Percentiles rank a stretch among this genome's conserved stretches.
phyloP scores from a whole-genome alignment of 2,797 vertebrate species.

The Podargus strigoides region DNA sequence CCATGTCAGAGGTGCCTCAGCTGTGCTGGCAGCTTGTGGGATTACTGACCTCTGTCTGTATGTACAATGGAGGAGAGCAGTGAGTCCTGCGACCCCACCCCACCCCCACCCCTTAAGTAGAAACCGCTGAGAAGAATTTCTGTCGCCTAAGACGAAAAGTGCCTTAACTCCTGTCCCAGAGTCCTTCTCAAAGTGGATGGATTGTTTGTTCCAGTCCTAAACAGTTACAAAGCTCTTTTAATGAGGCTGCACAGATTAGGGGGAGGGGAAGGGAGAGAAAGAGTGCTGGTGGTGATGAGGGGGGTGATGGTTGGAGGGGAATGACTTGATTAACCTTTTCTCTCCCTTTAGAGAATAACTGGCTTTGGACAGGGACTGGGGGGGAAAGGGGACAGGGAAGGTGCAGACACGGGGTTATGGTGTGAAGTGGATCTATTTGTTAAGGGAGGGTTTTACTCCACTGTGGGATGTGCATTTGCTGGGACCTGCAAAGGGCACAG shows the following conservation, averaged over 20 bases:
- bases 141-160: slow-evolving; percentile 59
- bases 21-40: not conserved
- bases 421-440: not conserved
- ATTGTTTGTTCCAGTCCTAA: slow-evolving; percentile 72
- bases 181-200: slow-evolving; percentile 64
- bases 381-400: not conserved
- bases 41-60: slow-evolving; percentile 29
- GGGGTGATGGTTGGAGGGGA: slow-evolving; percentile 46
- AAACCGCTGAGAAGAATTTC: slow-evolving; percentile 61
- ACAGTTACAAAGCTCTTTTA: slow-evolving; percentile 75
- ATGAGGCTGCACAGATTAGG: slow-evolving; percentile 73
- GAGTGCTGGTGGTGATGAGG: slow-evolving; percentile 48
- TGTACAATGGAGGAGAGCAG: slow-evolving; percentile 32
- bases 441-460: not conserved
- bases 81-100: not conserved
- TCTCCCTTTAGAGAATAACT: slow-evolving; percentile 42
- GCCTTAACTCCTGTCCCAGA: slow-evolving; percentile 68
- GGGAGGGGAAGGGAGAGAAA: slow-evolving; percentile 62
- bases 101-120: not conserved
- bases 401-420: not conserved
- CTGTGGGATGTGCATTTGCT: not conserved
- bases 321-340: slow-evolving; percentile 68
- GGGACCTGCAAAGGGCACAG: not conserved
- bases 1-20: not conserved
- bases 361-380: not conserved